Base-by-base conservation (phyloP, 1,140 invertebrate genomes). In the Galleria mellonella region DNA sequence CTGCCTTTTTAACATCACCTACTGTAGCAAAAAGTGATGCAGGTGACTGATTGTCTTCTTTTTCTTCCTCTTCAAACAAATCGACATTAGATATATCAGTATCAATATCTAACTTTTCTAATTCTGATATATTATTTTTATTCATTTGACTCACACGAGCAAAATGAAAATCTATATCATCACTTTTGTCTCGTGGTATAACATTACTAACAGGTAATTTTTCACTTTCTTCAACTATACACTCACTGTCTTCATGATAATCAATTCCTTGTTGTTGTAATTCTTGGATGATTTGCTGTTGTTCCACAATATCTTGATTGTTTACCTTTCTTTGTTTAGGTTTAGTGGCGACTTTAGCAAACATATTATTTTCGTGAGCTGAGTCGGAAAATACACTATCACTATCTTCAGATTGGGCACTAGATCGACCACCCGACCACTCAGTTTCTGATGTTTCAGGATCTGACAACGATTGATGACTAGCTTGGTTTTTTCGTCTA, bases 401-500 rank as follows among this genome's bases (percentile, higher is more conserved):
- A 62, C 91, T 92, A 55, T 93, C 91, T 76, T 92, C 92, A 1
- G 90, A 92, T 30, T 91, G 78, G 7, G 88, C 88, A 66, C 91
- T 91, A 11, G 91, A 91, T 58, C 90, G 78, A 5, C 89, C 89
- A 35, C 90, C 88, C 30, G 89, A 90, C 91, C 91, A 93, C 67
- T 94, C 92, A 13, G 90, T 90, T 76, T 94, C 92, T 0, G 92
- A 93, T 32, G 93, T 92, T 77, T 94, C 93, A 2, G 92, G 91
- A 77, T 94, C 92, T 5, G 92, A 94, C 17, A 93, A 56, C 0
- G 91, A 93, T 54, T 89, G 90, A 48, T 88, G 79, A 52, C 82
- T 87, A 17, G 87, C 82, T 62, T 86, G 76, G 29, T 88, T 89
- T 83, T 90, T 90, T 60, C 91, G 77, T 76, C 93, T 92, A 0